Evolutionary conservation across 1,140 invertebrate genomes (phyloP), one percentile per base, ranked within the genome.

Genomic region (Drosophila varians): DNA sequence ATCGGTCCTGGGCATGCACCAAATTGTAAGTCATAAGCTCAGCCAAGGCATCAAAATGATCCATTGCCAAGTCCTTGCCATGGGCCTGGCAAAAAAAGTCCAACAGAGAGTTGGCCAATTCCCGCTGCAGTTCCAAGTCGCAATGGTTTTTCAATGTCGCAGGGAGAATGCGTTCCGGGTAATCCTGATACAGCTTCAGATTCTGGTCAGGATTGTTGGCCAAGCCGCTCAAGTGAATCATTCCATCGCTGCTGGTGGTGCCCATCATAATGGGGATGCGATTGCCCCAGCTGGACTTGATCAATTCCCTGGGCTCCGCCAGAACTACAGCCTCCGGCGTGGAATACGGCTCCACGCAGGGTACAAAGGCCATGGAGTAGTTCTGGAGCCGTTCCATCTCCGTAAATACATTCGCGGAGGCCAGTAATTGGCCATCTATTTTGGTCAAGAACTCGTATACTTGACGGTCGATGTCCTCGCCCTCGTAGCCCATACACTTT

Each of bases 1-100:
- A 53, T 25, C 82, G 72, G 14, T 91, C 66, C 49, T 90, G 88
- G 11, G 62, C 56, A 54, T 91, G 78, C 38, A 89, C 51, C 45
- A 90, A 49, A 19, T 60, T 73, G 46, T 90, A 82, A 0, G 77
- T 68, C 21, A 68, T 48, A 6, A 78, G 40, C 49, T 36, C 40
- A 55, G 1, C 11, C 16, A 71, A 12, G 21, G 9, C 11, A 25
- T 26, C 7, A 6, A 31, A 31, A 14, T 45, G 8, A 8, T 31
- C n/a, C n/a, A 36, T 34, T n/a, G 12, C 58, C 51, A 53, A 16
- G 1, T 42, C 34, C 3, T 34, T 18, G n/a, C 31, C 52, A 14
- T 54, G 21, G 1, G 18, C 16, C 16, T 21, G 23, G 40, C 48
- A 72, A 48, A 62, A 70, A 23, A 42, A n/a, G 4, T 72, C 47